A percentile compares a stretch with the other conserved stretches of the same genome.
Conservation (phyloP, 2,888 invertebrate genomes). For the Ligdia adustata region DNA sequence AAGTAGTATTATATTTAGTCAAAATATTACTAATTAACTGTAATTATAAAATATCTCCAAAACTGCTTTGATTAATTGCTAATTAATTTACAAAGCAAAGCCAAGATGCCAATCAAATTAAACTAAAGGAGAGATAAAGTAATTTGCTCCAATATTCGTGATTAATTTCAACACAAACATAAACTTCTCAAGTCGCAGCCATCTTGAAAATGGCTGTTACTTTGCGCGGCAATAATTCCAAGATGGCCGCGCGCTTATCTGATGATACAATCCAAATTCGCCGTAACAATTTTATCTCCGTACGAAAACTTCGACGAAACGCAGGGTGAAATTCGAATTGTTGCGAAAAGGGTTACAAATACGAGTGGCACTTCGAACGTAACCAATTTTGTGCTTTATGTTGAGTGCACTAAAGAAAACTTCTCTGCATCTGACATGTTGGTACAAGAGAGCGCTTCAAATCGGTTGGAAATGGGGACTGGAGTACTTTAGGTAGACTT, state of each 20-base stretch:
- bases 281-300: constrained; percentile 41
- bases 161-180: constrained; percentile 1
- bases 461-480: constrained; percentile 25
- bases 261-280: constrained; percentile 35
- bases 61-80: no score
- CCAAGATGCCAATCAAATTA: background rate
- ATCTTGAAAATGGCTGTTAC: constrained; percentile 23
- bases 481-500: constrained; percentile 26
- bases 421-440: constrained; percentile 19
- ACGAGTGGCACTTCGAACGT: constrained; percentile 14
- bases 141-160: constrained; percentile 1
- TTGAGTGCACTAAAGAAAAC: constrained; percentile 16
- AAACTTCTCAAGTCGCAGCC: constrained; percentile 13
- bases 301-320: constrained; percentile 35
- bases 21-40: no score
- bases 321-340: constrained; percentile 34
- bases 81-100: no score
- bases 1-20: no score
- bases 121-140: background rate
- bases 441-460: constrained; percentile 9
- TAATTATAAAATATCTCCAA: no score
- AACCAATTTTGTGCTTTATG: constrained; percentile 30
- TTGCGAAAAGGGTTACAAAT: constrained; percentile 29
- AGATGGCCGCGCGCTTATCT: constrained; percentile 40
- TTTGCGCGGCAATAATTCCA: constrained; percentile 38